Evolutionary conservation across 2,113 vertebrate genomes (phyloP).

Genomic region (Ophiodon elongatus): DNA sequence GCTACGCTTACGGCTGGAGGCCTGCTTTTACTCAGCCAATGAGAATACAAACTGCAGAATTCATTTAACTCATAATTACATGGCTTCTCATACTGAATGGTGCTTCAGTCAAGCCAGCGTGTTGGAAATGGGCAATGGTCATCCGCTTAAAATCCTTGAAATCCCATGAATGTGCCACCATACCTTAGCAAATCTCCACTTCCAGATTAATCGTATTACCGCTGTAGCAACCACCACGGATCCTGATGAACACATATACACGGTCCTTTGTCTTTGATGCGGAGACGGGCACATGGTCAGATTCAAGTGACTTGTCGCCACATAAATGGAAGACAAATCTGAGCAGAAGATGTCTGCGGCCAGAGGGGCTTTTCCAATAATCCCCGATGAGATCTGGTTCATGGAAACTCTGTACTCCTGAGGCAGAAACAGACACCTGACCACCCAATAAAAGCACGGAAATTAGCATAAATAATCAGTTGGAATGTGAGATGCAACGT

Average conservation of each 20-base stretch:
- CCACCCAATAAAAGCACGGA: constrained; percentile 1
- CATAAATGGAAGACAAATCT: constrained; percentile 19
- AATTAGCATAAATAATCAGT: neutral
- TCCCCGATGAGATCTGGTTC: neutral
- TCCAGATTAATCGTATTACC: constrained; percentile 14
- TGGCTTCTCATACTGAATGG: constrained; percentile 32
- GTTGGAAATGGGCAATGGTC: constrained; percentile 23
- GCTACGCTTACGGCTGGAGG: constrained; percentile 60
- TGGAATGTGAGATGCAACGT: neutral
- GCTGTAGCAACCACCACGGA: neutral
- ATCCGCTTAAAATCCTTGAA: constrained; percentile 27
- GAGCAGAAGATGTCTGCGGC: too few species aligned
- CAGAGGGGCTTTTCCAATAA: too few species aligned
- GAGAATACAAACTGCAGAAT: constrained; percentile 63
- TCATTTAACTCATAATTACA: constrained; percentile 69
- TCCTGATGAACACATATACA: constrained; percentile 24
- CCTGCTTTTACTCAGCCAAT: constrained; percentile 78
- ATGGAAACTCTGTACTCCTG: constrained; percentile 14
- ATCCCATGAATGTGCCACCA: constrained; percentile 21
- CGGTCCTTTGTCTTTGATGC: constrained; percentile 15
- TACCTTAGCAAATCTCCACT: constrained; percentile 23
- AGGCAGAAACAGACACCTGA: constrained; percentile 47
- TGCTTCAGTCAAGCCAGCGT: constrained; percentile 23
- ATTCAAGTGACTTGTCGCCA: constrained; percentile 34
- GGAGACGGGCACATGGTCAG: constrained; percentile 41